Percentiles rank a stretch among this genome's conserved stretches.
These are phyloP conservation scores for Stenodera caucasica DNA, from an alignment of 2,888 invertebrate species.

Conservation along the genomic window DNA sequence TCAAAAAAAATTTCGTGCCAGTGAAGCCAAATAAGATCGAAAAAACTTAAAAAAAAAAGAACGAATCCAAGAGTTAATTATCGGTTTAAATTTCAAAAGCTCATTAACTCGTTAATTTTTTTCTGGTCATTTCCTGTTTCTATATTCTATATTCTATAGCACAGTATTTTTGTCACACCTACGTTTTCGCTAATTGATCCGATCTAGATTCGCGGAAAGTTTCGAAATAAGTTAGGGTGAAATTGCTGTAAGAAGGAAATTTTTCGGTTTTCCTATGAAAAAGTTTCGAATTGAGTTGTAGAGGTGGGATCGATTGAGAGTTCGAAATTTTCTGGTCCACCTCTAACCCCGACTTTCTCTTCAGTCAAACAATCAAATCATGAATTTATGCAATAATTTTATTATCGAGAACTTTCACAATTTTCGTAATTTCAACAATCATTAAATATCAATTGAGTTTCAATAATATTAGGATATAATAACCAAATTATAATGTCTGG, in stretches of 20 bases:
- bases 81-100: no score
- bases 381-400: neutral
- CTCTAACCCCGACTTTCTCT: neutral
- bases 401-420: neutral
- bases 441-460: neutral
- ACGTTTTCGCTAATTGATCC: neutral
- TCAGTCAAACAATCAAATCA: neutral
- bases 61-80: no score
- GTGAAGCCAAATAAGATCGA: no score
- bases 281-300: no score
- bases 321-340: no score
- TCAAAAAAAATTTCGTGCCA: no score
- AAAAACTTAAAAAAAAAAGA: no score
- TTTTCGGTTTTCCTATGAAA: neutral
- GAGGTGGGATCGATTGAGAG: no score
- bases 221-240: neutral
- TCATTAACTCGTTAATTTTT: no score
- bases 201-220: neutral
- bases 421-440: neutral
- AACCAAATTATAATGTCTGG: constrained; percentile 2
- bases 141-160: neutral
- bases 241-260: neutral
- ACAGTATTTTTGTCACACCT: neutral
- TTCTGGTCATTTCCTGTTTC: neutral
- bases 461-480: neutral